Base-by-base conservation (phyloP, 1,140 invertebrate species). In the Lasioglossum albipes region DNA sequence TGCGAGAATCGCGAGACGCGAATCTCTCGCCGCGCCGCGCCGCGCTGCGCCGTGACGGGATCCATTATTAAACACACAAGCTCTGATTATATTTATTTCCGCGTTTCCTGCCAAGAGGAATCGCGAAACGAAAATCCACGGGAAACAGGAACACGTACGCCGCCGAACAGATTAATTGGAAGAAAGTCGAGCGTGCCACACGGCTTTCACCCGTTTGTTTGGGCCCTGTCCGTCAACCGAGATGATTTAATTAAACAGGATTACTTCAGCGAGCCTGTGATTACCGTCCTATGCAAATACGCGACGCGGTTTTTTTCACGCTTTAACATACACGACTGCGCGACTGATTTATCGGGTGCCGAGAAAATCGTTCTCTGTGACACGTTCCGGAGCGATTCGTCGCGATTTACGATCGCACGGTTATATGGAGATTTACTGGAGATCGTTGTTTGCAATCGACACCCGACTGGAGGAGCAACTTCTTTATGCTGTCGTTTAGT, bases 51-150 rank as follows among this genome's bases (percentile, higher is more conserved):
- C 36, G 36, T 4, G 45, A 12, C 45, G 45, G 13, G 42, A 67
- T 79, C 52, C 78, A 85, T 84, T 81, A 85, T 85, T 75, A 82
- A 69, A 74, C 68, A 10, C 52, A 20, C 20, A n/a, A 10, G 13
- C 42, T 2, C n/a, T 49, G 18, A 10, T 36, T 41, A 49, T 49
- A 66, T 74, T 79, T 74, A 66, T 84, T 84, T 77, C 82, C 84
- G 64, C 20, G 66, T 85, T 74, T 67, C 49, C 73, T 18, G 52
- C 52, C 16, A 7, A 54, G 18, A 54, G 52, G 13, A 13, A 31
- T 41, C 59, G 16, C 5, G 2, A 5, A 41, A 62, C 45, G 52
- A 72, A 78, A 65, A 79, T n/a, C 7, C 27, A 18, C 61, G 18
- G 10, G 52, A 66, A 67, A 74, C 62, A 79, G 20, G 62, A 62